Evolutionary conservation across 2,888 invertebrate genomes (phyloP), one percentile per base, ranked within the genome.

Genomic region (Drosophila anceps): DNA sequence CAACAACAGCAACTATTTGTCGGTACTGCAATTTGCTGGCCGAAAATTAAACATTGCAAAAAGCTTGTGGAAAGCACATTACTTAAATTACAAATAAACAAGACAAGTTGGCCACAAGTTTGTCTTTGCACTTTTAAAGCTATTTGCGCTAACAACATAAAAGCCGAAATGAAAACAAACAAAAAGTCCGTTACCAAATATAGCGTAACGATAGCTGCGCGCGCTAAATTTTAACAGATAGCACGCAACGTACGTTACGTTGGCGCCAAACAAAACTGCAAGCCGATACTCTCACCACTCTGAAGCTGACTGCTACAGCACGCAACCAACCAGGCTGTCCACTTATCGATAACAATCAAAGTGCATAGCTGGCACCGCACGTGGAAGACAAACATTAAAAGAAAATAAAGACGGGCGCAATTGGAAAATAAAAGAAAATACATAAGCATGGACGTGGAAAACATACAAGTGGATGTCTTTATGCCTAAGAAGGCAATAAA

Each of bases 401-500:
- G 62, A 70, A 37, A 70, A 75, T 75, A 75, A 65, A 58, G 15
- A 24, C 0, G 43, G 13, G 9, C 35, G 24, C 18, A n/a, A 15
- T 20, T 57, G 6, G 2, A 20, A 37, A 24, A 35, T 0, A n/a
- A 24, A 1, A 15, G n/a, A 27, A 51, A 18, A 51, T 15, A 55
- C 0, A 15, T 18, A 33, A 27, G 18, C 41, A 92, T 93, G 91
- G 92, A 92, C 55, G 74, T 72, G 18, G 89, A 92, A 76, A 92
- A 92, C 65, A 92, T 93, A 41, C 88, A 89, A 71, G 77, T 85
- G 18, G 91, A 92, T 39, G 77, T 76, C 15, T 91, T 93, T 72
- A 54, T 88, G 54, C 89, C 90, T 0, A 92, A 88, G 48, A 90
- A 84, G 48, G 85, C 88, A 0, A 85, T 87, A 44, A 93, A 93